Percentiles rank a stretch among this genome's conserved stretches.
Conservation (phyloP, 2,113 vertebrate species). For the Seriola dumerili region DNA sequence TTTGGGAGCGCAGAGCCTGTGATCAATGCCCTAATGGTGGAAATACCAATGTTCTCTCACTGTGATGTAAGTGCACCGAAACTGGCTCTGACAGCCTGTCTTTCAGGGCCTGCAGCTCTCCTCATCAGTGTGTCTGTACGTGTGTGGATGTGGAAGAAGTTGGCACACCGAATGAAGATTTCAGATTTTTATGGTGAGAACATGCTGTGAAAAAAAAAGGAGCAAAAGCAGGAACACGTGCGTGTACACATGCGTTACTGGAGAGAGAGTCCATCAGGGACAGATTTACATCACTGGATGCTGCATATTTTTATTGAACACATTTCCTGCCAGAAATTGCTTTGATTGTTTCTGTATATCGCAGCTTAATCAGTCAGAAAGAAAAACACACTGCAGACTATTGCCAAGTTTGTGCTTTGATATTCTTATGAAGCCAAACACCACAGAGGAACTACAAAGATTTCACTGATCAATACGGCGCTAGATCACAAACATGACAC, state of each 20-base stretch:
- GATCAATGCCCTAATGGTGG: conserved; percentile 67
- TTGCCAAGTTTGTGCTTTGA: conserved; percentile 70
- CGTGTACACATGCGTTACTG: conserved; percentile 44
- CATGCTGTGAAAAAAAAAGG: conserved; percentile 57
- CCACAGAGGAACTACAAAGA: conserved; percentile 70
- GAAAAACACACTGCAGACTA: conserved; percentile 51
- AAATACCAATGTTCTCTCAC: conserved; percentile 64
- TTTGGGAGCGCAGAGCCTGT: conserved; percentile 57
- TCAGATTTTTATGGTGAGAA: conserved; percentile 61
- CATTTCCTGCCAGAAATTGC: conserved; percentile 66
- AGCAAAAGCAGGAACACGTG: conserved; percentile 51
- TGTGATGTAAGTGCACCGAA: conserved; percentile 62
- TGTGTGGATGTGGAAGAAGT: conserved; percentile 49
- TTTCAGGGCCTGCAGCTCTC: conserved; percentile 32
- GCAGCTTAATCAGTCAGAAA: conserved; percentile 56
- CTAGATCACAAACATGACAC: conserved; percentile 72
- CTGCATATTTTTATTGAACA: conserved; percentile 76
- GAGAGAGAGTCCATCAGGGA: conserved; percentile 54
- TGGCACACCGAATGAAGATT: conserved; percentile 50
- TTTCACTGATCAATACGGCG: conserved; percentile 71
- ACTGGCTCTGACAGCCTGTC: conserved; percentile 63
- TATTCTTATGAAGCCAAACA: conserved; percentile 72
- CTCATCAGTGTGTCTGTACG: conserved; percentile 23
- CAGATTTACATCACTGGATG: conserved; percentile 63
- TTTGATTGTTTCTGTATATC: conserved; percentile 41